Conservation (phyloP, 2,113 vertebrate species). For the Hemicordylus capensis region DNA sequence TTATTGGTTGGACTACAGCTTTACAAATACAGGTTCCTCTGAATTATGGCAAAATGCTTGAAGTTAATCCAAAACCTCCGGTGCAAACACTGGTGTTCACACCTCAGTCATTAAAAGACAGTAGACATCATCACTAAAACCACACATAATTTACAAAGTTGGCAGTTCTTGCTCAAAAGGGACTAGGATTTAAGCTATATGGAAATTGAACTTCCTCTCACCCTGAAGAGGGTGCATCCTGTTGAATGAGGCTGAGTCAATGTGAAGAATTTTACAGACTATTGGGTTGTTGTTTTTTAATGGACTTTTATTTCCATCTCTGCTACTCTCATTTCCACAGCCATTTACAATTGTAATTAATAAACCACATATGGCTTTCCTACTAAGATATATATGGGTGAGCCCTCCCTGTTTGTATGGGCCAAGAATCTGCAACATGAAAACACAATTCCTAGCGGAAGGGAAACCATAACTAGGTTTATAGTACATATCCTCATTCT, state of each 20-base stretch:
- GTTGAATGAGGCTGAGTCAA: constrained; percentile 36
- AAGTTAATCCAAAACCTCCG: constrained; percentile 28
- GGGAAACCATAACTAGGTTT: constrained; percentile 4
- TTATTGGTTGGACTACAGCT: constrained; percentile 9
- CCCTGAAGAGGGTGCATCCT: neutral
- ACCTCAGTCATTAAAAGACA: constrained; percentile 55
- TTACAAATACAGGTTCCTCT: constrained; percentile 27
- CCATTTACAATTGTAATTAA: constrained; percentile 11
- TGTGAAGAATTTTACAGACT: constrained; percentile 15
- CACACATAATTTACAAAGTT: constrained; percentile 47
- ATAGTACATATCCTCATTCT: neutral
- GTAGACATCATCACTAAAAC: constrained; percentile 50
- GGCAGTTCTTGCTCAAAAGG: constrained; percentile 35
- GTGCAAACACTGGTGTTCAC: constrained; percentile 51
- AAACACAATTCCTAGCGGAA: constrained; percentile 14
- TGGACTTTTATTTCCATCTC: neutral
- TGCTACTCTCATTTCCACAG: constrained; percentile 50
- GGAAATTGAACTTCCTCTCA: constrained; percentile 65
- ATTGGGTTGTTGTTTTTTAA: neutral
- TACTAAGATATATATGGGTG: neutral
- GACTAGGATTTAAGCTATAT: constrained; percentile 43
- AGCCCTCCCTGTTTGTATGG: neutral
- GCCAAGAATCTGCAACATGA: constrained; percentile 7
- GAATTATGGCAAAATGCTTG: constrained; percentile 30
- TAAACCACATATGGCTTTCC: constrained; percentile 33